A percentile compares a stretch with the other conserved stretches of the same genome.
Evolutionary conservation across 2,113 vertebrate genomes (phyloP).

Genomic region (Irena cyanogastra): DNA sequence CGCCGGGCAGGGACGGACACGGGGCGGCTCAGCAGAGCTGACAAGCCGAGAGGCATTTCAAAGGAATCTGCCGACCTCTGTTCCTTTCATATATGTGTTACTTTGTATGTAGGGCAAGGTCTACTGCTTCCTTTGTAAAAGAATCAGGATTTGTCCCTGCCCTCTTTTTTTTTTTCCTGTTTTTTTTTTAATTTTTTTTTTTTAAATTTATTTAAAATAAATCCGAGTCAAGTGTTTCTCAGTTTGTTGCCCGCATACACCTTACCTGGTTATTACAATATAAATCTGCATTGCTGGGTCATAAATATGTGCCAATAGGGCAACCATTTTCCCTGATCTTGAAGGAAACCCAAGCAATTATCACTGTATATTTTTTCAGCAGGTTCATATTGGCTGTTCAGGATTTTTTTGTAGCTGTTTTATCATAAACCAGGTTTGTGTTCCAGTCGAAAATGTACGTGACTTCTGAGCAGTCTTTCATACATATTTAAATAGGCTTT

Average conservation of each 20-base stretch:
- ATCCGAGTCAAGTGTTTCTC: background rate
- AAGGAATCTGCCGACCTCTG: background rate
- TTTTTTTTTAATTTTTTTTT: too few relatives aligned
- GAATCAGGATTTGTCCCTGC: background rate
- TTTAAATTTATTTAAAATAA: background rate
- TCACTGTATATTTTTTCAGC: background rate
- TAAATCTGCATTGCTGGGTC: background rate
- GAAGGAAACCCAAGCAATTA: background rate
- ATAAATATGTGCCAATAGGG: background rate
- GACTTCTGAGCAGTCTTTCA: background rate
- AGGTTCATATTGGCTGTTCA: background rate
- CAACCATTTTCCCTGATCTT: background rate
- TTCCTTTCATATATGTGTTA: background rate
- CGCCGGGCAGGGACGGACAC: background rate
- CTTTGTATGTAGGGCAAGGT: background rate
- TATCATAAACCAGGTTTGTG: background rate
- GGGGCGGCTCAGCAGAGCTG: background rate
- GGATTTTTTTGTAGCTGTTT: background rate
- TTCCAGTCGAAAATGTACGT: background rate
- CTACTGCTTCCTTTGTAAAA: background rate
- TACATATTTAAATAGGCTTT: constrained; percentile 20
- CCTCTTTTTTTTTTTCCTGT: too few relatives aligned
- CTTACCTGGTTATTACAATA: background rate
- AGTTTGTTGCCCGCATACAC: fast-evolving
- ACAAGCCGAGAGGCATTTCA: background rate